phyloP scores from a whole-genome alignment of 2,113 vertebrate genomes.

The Bolborhynchus lineola region DNA sequence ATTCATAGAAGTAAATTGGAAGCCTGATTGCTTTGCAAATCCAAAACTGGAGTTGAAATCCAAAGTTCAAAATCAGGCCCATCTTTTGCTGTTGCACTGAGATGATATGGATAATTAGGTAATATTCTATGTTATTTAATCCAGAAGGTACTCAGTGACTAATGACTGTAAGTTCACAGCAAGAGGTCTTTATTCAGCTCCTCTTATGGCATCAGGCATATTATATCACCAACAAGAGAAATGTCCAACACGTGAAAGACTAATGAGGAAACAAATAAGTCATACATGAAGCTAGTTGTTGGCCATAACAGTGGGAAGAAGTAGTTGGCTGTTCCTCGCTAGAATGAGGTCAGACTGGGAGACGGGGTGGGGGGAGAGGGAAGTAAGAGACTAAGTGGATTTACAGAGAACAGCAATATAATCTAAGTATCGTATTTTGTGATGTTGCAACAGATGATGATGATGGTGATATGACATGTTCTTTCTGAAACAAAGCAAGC shows the following conservation, averaged over 20 bases:
- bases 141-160: not conserved
- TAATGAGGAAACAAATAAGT: not conserved
- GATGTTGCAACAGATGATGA: conserved; percentile 22
- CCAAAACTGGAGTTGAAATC: not conserved
- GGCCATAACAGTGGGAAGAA: not conserved
- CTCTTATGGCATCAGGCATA: not conserved
- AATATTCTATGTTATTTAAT: conserved; percentile 1
- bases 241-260: not conserved
- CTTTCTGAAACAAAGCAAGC: not conserved
- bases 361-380: too few species aligned
- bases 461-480: conserved; percentile 11
- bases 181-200: not conserved
- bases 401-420: not conserved
- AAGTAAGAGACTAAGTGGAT: not conserved
- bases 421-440: not conserved
- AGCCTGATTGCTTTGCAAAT: not conserved
- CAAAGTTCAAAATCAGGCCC: not conserved
- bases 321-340: not conserved
- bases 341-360: not conserved
- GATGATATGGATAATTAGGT: not conserved
- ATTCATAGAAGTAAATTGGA: not conserved
- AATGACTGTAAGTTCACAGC: not conserved
- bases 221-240: not conserved
- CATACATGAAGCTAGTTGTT: not conserved
- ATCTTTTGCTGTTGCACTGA: not conserved